These are phyloP conservation scores for Paramormyrops hopkinsi DNA, from an alignment of 2,797 vertebrate species.

Conservation along the genomic window DNA sequence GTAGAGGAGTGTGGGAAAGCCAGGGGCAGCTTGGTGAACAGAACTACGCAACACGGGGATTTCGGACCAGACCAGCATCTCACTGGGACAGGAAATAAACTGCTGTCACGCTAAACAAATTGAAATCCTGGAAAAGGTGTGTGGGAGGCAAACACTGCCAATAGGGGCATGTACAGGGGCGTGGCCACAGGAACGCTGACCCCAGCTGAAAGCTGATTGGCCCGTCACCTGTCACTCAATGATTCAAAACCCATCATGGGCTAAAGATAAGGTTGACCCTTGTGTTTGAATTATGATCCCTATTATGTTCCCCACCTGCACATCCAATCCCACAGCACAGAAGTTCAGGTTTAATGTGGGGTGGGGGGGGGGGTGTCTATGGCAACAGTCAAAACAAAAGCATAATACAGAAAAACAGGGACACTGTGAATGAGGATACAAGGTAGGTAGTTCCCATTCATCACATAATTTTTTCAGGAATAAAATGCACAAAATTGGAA, in stretches of 20 bases:
- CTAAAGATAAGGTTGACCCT: neutral
- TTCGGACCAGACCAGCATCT: neutral
- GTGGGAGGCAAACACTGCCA: neutral
- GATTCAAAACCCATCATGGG: neutral
- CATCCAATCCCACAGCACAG: neutral
- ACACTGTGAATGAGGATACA: neutral
- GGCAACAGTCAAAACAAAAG: neutral
- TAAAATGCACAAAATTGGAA: neutral
- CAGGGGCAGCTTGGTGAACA: neutral
- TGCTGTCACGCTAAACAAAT: neutral
- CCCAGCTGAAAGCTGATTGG: neutral
- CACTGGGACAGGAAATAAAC: neutral
- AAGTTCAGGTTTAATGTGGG: neutral
- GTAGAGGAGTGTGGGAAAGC: neutral
- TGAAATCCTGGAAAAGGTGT: neutral
- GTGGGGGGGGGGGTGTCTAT: neutral
- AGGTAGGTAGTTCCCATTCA: neutral
- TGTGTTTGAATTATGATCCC: neutral
- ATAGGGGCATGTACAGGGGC: neutral
- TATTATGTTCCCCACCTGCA: neutral
- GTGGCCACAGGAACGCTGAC: neutral
- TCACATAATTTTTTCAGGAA: neutral
- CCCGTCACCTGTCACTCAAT: neutral
- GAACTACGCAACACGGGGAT: neutral
- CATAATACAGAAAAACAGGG: neutral